These are phyloP conservation scores for Perca schrenkii DNA, from an alignment of 2,113 vertebrate genomes.

Conservation along the genomic window DNA sequence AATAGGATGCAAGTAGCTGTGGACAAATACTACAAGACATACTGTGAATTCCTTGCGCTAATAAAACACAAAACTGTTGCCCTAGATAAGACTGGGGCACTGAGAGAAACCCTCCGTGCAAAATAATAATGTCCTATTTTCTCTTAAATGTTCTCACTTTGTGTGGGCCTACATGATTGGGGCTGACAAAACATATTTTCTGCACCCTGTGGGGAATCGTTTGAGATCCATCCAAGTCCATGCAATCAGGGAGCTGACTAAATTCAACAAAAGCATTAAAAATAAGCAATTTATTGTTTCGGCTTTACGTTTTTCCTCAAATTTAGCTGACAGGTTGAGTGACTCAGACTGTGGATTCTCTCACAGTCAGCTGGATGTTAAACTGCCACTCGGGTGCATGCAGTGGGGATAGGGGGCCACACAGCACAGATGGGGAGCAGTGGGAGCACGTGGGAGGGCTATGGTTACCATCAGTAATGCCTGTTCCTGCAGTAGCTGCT, in stretches of 20 bases:
- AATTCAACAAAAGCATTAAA: slow-evolving; percentile 22
- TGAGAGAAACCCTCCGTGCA: slow-evolving; percentile 16
- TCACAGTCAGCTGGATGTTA: neutral
- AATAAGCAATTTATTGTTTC: neutral
- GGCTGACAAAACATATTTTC: slow-evolving; percentile 32
- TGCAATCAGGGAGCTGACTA: slow-evolving; percentile 47
- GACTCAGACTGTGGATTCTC: slow-evolving; percentile 33
- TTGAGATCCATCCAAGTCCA: slow-evolving; percentile 63
- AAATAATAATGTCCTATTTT: slow-evolving; percentile 40
- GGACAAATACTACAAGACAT: neutral
- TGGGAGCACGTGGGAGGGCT: slow-evolving; percentile 38
- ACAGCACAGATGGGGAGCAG: slow-evolving; percentile 58
- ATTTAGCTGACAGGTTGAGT: slow-evolving; percentile 9
- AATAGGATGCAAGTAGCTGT: neutral
- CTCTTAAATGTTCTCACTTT: slow-evolving; percentile 7
- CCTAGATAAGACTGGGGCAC: slow-evolving; percentile 1
- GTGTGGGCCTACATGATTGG: slow-evolving; percentile 15
- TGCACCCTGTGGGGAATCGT: slow-evolving; percentile 31
- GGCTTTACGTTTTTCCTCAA: neutral
- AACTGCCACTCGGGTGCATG: slow-evolving; percentile 53
- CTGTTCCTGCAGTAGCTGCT: slow-evolving; percentile 98
- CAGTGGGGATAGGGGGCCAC: slow-evolving; percentile 55
- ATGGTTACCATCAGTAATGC: slow-evolving; percentile 98
- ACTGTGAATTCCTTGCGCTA: neutral
- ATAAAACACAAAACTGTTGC: slow-evolving; percentile 6